Base-by-base conservation (phyloP, 2,888 invertebrate species). In the Andrena praecox region DNA sequence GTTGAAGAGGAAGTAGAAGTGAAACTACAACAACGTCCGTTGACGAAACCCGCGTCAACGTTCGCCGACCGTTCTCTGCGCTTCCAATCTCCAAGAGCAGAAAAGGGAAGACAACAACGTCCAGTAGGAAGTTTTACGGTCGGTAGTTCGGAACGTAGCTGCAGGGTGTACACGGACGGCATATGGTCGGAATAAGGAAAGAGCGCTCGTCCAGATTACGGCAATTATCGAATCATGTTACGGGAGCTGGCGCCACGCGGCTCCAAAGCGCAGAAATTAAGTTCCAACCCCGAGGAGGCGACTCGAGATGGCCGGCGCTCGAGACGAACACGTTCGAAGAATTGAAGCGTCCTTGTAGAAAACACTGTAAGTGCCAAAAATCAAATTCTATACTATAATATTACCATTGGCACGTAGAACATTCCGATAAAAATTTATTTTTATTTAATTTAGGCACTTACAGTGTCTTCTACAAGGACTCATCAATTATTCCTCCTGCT, bases 211-310 rank as follows among this genome's bases (percentile, higher is more conserved):
- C 72, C 71, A 89, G 91, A 90, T 92, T 90, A 89, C 88, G 83
- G 88, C 89, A 92, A 91, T 92, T 92, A 92, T 91, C 90, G 91
- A 91, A 91, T 92, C 91, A 73, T 83, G 80, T 86, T 84, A 83
- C 85, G 83, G 83, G 75, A 86, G 77, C 63, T 79, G 84, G 82
- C 82, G 82, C 82, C 80, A 80, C 75, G 71, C 80, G 48, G 71
- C 59, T 75, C 56, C n/a, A 50, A 72, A 77, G 62, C 68, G 56
- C 52, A 81, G 69, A 70, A 70, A 73, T 76, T 64, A 69, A 79
- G 63, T 33, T 71, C 50, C 42, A 72, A 52, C 72, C 80, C 52
- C n/a, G 29, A 63, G 73, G 69, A 20, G 64, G 56, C n/a, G 8
- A 48, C 31, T 72, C 48, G 50, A 33, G 12, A 10, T 56, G 63